Percentiles rank a stretch among this genome's conserved stretches.
Conservation (phyloP, 2,888 invertebrate species). For the Silvanus unidentatus region DNA sequence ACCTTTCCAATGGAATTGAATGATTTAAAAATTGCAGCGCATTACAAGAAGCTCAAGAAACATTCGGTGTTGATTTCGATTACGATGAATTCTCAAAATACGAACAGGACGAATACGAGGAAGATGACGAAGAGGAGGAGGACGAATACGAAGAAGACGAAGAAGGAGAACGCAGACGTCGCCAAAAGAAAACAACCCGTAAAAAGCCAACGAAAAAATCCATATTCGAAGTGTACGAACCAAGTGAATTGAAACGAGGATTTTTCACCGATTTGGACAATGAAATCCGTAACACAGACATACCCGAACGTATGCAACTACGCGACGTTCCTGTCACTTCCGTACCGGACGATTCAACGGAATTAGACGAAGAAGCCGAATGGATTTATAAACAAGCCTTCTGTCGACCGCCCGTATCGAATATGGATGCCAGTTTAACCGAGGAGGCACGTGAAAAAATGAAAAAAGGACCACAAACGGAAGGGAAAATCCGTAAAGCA, state of each 20-base stretch:
- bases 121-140: slow-evolving; percentile 75
- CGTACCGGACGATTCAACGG: slow-evolving; percentile 76
- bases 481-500: slow-evolving; percentile 89
- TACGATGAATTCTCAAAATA: slow-evolving; percentile 86
- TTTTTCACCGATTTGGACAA: slow-evolving; percentile 93
- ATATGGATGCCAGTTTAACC: slow-evolving; percentile 60
- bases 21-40: slow-evolving; percentile 50
- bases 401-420: slow-evolving; percentile 73
- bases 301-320: slow-evolving; percentile 89
- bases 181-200: slow-evolving; percentile 68
- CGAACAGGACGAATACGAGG: slow-evolving; percentile 79
- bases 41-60: slow-evolving; percentile 96
- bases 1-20: background rate
- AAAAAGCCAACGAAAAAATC: slow-evolving; percentile 78
- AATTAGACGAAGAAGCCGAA: slow-evolving; percentile 89
- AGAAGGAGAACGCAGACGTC: slow-evolving; percentile 51
- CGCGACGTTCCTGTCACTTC: slow-evolving; percentile 80
- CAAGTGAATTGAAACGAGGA: slow-evolving; percentile 91
- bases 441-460: slow-evolving; percentile 51
- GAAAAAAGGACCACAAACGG: slow-evolving; percentile 62
- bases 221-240: slow-evolving; percentile 93
- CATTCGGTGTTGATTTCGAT: slow-evolving; percentile 98
- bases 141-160: slow-evolving; percentile 77
- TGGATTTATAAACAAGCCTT: slow-evolving; percentile 98
- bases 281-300: slow-evolving; percentile 81